Conservation (phyloP, 2,888 invertebrate species). For the Papilio demoleus region DNA sequence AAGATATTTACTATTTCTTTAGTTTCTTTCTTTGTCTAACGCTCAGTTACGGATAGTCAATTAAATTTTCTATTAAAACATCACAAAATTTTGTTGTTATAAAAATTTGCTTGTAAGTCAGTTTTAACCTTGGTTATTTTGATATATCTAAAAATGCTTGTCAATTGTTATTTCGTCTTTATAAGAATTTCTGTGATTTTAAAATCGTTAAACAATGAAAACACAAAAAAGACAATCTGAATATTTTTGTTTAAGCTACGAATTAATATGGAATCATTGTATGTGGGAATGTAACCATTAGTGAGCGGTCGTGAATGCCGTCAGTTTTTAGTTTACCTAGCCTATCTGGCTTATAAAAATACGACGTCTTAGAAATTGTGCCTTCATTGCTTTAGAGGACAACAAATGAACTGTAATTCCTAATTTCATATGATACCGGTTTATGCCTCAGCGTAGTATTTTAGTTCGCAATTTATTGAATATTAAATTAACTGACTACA, state of each 20-base stretch:
- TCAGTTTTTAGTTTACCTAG: background rate
- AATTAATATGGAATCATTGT: background rate
- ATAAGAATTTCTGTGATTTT: background rate
- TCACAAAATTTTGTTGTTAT: background rate
- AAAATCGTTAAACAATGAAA: background rate
- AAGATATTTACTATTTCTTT: background rate
- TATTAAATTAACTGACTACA: background rate
- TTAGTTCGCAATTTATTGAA: background rate
- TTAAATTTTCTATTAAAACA: background rate
- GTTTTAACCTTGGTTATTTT: background rate
- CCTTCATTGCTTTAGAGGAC: too few relatives aligned
- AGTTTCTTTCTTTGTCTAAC: background rate
- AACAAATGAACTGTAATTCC: too few relatives aligned
- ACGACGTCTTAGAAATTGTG: too few relatives aligned
- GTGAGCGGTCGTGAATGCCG: background rate
- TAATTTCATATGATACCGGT: too few relatives aligned
- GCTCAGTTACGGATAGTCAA: background rate
- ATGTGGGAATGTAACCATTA: background rate
- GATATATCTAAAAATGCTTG: background rate
- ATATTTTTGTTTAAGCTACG: background rate
- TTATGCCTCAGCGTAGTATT: too few relatives aligned
- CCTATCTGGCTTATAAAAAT: too few relatives aligned
- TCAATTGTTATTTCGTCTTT: background rate
- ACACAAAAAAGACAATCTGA: background rate
- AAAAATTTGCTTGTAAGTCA: background rate